Evolutionary conservation across 2,113 vertebrate species (phyloP).

Genomic region (Strix uralensis): DNA sequence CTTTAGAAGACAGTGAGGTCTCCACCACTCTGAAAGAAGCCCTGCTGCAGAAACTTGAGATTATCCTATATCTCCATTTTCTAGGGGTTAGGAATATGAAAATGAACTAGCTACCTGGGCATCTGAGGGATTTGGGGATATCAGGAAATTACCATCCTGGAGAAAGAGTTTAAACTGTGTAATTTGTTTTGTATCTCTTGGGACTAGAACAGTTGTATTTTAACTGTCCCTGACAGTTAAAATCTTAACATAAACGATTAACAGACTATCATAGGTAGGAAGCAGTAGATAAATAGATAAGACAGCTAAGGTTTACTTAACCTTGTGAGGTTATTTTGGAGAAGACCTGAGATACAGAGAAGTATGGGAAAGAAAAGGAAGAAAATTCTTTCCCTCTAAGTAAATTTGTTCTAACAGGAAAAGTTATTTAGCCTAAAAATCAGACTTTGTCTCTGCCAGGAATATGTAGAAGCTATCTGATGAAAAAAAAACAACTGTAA

Average conservation of each 20-base stretch:
- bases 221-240: neutral
- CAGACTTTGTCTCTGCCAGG: neutral
- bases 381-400: neutral
- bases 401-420: neutral
- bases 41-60: neutral
- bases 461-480: neutral
- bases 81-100: neutral
- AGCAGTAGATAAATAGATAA: neutral
- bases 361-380: neutral
- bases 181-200: neutral
- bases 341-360: neutral
- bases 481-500: neutral
- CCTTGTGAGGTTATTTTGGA: neutral
- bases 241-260: neutral
- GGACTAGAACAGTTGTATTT: neutral
- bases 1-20: neutral
- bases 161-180: neutral
- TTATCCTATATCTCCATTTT: neutral
- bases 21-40: neutral
- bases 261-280: neutral
- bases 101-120: neutral
- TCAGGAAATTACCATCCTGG: neutral
- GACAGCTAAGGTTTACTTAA: neutral
- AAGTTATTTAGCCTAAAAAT: neutral
- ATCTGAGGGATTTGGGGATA: neutral